These are phyloP conservation scores for Chlamydotis undulata DNA, from an alignment of 2,113 vertebrate genomes.

Conservation along the genomic window DNA sequence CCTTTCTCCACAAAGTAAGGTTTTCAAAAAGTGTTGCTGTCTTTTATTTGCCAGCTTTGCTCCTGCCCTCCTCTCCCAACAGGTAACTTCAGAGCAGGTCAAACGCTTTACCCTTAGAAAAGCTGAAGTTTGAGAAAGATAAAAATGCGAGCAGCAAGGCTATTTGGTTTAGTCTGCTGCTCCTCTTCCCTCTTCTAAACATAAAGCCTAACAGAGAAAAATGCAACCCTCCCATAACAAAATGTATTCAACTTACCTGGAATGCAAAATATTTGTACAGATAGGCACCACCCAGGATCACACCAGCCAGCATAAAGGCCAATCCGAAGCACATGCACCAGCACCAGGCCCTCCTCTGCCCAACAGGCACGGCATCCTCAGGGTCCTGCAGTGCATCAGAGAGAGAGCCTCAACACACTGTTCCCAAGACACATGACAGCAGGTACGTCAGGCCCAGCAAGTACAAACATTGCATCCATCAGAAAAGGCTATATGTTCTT, in stretches of 20 bases:
- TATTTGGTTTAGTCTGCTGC: not conserved
- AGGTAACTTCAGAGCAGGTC: not conserved
- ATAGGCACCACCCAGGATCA: conserved; percentile 92
- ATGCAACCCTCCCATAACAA: not conserved
- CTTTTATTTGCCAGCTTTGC: not conserved
- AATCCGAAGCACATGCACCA: conserved; percentile 96
- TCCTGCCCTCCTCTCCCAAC: not conserved
- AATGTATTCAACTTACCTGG: conserved; percentile 78
- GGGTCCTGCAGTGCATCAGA: conserved; percentile 78
- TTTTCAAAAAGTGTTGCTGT: not conserved
- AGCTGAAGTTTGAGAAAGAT: not conserved
- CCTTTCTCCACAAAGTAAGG: not conserved
- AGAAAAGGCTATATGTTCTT: accelerated
- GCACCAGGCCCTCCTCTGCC: conserved; percentile 89
- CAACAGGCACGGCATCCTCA: conserved; percentile 79
- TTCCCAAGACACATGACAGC: not conserved
- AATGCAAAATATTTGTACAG: conserved; percentile 88
- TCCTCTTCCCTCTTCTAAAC: not conserved
- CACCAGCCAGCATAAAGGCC: conserved; percentile 91
- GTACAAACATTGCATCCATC: not conserved
- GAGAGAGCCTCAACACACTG: not conserved
- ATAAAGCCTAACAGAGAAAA: not conserved
- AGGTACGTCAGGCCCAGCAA: not conserved
- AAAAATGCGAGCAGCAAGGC: not conserved
- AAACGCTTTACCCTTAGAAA: not conserved